phyloP scores from a whole-genome alignment of 1,140 invertebrate genomes.

The Drosophila chauvacae region DNA sequence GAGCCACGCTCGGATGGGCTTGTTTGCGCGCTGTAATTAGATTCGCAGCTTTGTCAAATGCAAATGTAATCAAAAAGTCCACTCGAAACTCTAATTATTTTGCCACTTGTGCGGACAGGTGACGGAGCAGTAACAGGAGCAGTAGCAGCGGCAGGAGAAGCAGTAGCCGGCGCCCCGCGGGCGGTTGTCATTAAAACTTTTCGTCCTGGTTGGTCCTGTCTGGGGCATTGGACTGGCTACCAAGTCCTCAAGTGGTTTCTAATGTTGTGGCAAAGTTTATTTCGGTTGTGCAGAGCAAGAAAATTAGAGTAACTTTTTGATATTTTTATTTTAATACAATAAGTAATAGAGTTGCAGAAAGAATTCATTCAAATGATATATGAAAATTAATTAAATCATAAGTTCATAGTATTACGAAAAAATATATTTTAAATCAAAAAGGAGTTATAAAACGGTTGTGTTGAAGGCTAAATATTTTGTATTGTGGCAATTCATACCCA shows the following conservation, averaged over 20 bases:
- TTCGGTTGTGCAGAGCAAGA: conserved; percentile 34
- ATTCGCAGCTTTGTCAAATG: conserved; percentile 82
- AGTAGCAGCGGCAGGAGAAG: conserved; percentile 3
- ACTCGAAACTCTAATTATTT: conserved; percentile 82
- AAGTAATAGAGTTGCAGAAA: background rate
- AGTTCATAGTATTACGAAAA: too few relatives aligned
- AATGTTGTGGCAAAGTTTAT: conserved; percentile 70
- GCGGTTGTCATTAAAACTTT: conserved; percentile 77
- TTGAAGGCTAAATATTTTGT: background rate
- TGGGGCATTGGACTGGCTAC: conserved; percentile 18
- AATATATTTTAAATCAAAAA: background rate
- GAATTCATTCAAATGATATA: background rate
- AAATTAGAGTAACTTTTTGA: background rate
- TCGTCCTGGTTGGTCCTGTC: conserved; percentile 46
- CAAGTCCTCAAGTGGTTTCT: conserved; percentile 62
- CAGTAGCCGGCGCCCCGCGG: conserved; percentile 13
- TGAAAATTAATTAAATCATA: background rate
- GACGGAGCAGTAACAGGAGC: conserved; percentile 19
- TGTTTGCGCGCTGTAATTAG: conserved; percentile 79
- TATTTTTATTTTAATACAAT: background rate
- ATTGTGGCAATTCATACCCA: background rate
- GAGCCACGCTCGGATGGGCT: conserved; percentile 49
- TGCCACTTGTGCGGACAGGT: conserved; percentile 67
- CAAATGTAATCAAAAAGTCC: conserved; percentile 83
- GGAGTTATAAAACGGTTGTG: background rate